Conservation (phyloP, 2,797 vertebrate genomes). For the Falco biarmicus region DNA sequence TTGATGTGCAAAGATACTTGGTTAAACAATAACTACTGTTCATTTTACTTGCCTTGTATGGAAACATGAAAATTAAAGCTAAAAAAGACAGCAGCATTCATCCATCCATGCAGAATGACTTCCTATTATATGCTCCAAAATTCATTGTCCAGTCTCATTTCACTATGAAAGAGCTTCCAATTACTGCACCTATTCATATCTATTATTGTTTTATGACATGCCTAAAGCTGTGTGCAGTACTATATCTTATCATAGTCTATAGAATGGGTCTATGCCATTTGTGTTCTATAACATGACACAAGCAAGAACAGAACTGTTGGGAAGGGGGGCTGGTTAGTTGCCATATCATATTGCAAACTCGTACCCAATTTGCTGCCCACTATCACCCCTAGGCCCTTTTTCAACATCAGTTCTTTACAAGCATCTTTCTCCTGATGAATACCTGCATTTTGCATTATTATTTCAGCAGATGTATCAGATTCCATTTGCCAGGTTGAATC, state of each 20-base stretch:
- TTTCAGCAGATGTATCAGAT: slow-evolving; percentile 40
- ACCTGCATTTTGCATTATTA: neutral
- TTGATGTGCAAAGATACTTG: slow-evolving; percentile 14
- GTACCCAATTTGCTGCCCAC: neutral
- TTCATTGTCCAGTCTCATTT: slow-evolving; percentile 40
- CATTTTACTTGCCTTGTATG: neutral
- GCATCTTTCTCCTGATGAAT: neutral
- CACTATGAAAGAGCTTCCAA: slow-evolving; percentile 27
- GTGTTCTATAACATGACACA: neutral
- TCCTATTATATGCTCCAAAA: slow-evolving; percentile 39
- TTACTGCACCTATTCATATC: slow-evolving; percentile 29
- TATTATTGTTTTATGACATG: slow-evolving; percentile 31
- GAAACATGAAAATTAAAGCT: slow-evolving; percentile 39
- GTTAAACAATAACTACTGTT: slow-evolving; percentile 1
- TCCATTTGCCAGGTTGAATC: slow-evolving; percentile 33
- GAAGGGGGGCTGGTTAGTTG: neutral
- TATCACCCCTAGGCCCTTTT: neutral
- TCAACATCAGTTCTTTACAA: neutral
- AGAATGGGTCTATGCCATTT: neutral
- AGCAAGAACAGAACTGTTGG: neutral
- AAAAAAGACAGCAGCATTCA: neutral
- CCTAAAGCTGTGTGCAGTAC: slow-evolving; percentile 10
- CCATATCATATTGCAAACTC: neutral
- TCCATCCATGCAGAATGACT: neutral
- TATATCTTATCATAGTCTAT: neutral